Percentiles rank a stretch among this genome's conserved stretches.
phyloP scores from a whole-genome alignment of 2,113 vertebrate genomes.

The Antechinus flavipes region DNA sequence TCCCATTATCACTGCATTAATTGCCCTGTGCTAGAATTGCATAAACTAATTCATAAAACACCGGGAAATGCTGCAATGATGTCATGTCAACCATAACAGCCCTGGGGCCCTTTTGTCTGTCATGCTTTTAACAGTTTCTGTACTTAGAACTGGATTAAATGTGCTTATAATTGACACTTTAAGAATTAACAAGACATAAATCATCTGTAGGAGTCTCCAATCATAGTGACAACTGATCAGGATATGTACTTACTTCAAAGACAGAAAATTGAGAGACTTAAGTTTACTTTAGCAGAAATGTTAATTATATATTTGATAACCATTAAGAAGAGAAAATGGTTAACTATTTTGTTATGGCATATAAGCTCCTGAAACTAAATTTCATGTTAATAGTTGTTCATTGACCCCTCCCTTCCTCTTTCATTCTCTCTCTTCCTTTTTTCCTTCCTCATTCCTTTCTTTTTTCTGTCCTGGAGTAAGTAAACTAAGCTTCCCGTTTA shows the following conservation, averaged over 20 bases:
- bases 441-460: background rate
- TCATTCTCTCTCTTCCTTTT: slow-evolving; percentile 29
- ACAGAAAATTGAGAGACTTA: slow-evolving; percentile 47
- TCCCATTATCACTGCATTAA: slow-evolving; percentile 28
- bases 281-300: slow-evolving; percentile 61
- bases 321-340: slow-evolving; percentile 68
- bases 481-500: background rate
- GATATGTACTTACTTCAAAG: slow-evolving; percentile 44
- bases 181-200: slow-evolving; percentile 72
- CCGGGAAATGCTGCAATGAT: slow-evolving; percentile 28
- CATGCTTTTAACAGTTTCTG: slow-evolving; percentile 43
- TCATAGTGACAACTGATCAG: slow-evolving; percentile 65
- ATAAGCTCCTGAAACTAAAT: slow-evolving; percentile 70
- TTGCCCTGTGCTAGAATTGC: background rate
- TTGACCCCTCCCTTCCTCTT: slow-evolving; percentile 53
- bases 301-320: slow-evolving; percentile 71
- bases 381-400: slow-evolving; percentile 74
- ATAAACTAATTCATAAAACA: background rate
- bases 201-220: slow-evolving; percentile 71
- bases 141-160: slow-evolving; percentile 63
- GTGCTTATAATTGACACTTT: slow-evolving; percentile 28
- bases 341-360: slow-evolving; percentile 38
- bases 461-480: background rate
- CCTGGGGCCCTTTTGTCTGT: slow-evolving; percentile 24
- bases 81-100: background rate